Percentiles rank a stretch among this genome's conserved stretches.
phyloP scores from a whole-genome alignment of 2,888 invertebrate genomes.

The Dicranocentrus wangi region DNA sequence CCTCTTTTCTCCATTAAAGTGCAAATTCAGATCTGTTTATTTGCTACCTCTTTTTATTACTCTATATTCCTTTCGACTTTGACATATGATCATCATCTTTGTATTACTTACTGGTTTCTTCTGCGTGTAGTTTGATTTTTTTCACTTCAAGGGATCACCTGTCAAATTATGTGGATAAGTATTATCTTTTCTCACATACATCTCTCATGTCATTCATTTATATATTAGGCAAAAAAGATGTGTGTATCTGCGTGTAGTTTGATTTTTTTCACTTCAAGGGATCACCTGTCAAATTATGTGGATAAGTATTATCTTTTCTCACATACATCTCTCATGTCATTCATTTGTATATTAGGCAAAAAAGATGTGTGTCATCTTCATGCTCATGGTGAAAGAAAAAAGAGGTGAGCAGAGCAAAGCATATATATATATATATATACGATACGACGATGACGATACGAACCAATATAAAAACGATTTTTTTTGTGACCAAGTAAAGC shows the following conservation, averaged over 20 bases:
- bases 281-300: conserved; percentile 43
- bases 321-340: conserved; percentile 7
- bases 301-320: not conserved
- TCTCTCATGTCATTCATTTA: not conserved
- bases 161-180: conserved; percentile 39
- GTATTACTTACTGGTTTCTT: too few relatives aligned
- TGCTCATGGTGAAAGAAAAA: conserved; percentile 34
- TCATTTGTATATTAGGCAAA: not conserved
- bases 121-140: too few relatives aligned
- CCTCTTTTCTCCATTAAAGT: too few relatives aligned
- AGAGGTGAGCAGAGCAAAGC: conserved; percentile 63
- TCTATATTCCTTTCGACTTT: conserved; percentile 20
- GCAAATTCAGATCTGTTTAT: not conserved
- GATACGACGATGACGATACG: conserved; percentile 21
- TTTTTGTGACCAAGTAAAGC: conserved; percentile 26
- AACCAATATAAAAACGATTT: conserved; percentile 16
- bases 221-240: conserved; percentile 35
- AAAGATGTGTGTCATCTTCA: conserved; percentile 61
- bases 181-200: conserved; percentile 5
- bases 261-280: conserved; percentile 8
- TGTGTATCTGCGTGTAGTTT: conserved; percentile 48
- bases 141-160: conserved; percentile 23
- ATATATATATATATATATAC: too few relatives aligned
- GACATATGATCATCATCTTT: conserved; percentile 12
- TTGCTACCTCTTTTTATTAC: conserved; percentile 9